Conservation (phyloP, 2,888 invertebrate genomes). For the Protodeltote pygarga region DNA sequence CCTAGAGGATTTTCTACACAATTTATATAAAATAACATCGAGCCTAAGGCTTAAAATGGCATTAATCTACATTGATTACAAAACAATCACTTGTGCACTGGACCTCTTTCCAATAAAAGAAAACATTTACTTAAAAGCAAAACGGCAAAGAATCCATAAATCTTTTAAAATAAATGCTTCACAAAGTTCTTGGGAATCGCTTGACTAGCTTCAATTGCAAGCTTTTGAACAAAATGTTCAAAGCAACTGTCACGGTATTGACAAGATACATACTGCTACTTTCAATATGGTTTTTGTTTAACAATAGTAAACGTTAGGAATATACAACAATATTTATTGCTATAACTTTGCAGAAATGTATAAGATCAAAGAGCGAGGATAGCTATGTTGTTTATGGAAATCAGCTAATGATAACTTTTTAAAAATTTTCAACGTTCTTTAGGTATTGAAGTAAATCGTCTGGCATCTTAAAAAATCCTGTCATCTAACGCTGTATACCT, state of each 20-base stretch:
- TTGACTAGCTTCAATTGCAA: conserved; percentile 1
- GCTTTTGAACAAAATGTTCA: conserved; percentile 7
- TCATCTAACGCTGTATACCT: too few relatives aligned
- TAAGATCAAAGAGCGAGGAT: too few relatives aligned
- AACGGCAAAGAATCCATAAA: conserved; percentile 33
- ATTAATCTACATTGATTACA: conserved; percentile 41
- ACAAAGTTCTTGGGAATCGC: neutral
- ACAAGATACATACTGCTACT: neutral
- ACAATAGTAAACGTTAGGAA: too few relatives aligned
- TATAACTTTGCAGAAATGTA: too few relatives aligned
- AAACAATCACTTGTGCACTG: conserved; percentile 31
- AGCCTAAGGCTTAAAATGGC: conserved; percentile 28
- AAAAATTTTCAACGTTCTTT: too few relatives aligned
- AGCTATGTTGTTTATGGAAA: too few relatives aligned
- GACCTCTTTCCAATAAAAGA: conserved; percentile 13
- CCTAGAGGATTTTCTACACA: conserved; percentile 9
- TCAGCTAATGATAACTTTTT: too few relatives aligned
- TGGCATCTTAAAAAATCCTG: too few relatives aligned
- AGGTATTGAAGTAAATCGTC: too few relatives aligned
- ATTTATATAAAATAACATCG: conserved; percentile 7
- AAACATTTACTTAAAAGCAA: conserved; percentile 20
- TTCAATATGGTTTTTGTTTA: neutral
- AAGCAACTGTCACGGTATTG: neutral
- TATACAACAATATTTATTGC: too few relatives aligned
- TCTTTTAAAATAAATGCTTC: conserved; percentile 32